phyloP scores from a whole-genome alignment of 2,888 invertebrate species.

The Tachina grossa region DNA sequence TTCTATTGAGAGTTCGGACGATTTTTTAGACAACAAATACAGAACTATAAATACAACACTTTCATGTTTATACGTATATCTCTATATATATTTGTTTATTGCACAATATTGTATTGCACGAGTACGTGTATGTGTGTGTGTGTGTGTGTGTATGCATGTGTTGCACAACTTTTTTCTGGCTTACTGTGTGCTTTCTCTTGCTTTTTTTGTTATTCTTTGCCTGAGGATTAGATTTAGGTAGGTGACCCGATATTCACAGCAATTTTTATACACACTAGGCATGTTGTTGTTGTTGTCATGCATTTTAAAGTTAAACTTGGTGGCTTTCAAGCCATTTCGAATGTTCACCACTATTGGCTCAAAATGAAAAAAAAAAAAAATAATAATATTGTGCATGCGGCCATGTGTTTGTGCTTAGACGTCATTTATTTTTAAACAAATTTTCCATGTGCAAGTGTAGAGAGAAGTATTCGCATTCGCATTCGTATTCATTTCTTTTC shows the following conservation, averaged over 20 bases:
- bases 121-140: neutral
- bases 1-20: slow-evolving; percentile 38
- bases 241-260: slow-evolving; percentile 63
- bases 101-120: slow-evolving; percentile 44
- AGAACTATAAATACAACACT: slow-evolving; percentile 3
- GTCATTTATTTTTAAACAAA: slow-evolving; percentile 32
- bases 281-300: slow-evolving; percentile 56
- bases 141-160: neutral
- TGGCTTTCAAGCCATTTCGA: slow-evolving; percentile 69
- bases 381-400: neutral
- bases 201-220: slow-evolving; percentile 14
- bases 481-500: slow-evolving; percentile 38
- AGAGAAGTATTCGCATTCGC: neutral
- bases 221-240: slow-evolving; percentile 53
- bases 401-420: neutral
- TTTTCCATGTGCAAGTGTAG: neutral
- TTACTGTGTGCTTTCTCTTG: neutral
- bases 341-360: slow-evolving; percentile 41
- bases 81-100: slow-evolving; percentile 22
- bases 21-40: slow-evolving; percentile 30
- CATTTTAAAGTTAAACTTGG: slow-evolving; percentile 69
- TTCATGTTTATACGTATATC: neutral
- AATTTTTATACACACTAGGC: slow-evolving; percentile 7
- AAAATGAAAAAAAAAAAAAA: neutral
- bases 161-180: slow-evolving; percentile 4